Evolutionary conservation across 1,140 invertebrate genomes (phyloP), one percentile per base, ranked within the genome.

Genomic region (Diorhabda sublineata): DNA sequence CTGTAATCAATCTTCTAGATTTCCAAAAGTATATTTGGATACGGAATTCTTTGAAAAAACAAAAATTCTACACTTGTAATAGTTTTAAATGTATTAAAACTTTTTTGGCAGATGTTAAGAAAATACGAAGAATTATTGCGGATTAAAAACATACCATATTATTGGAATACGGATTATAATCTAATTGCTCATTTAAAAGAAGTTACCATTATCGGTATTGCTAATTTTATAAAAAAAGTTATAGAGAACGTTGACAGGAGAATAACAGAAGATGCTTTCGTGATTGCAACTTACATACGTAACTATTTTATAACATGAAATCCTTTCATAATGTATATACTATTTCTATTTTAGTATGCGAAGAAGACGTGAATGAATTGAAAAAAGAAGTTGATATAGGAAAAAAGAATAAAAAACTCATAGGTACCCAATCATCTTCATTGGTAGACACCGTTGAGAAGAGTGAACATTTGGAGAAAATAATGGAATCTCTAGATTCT

Each of bases 121-220:
- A 80, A 80, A 4, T 77, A 84, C 2, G 72, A 79, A 56, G 66
- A 79, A 3, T 79, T 79, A 2, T 69, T 84, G 3, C 59, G 72
- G 42, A 68, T 75, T 0, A 77, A 80, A n/a, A 74, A 77, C 4
- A 83, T 85, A 43, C 79, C 77, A 2, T 85, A 83, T 69, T 85
- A 80, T 68, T 85, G 84, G 84, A 80, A 84, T 67, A 45, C 75
- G 42, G 70, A 78, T 0, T 78, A 82, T 64, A 85, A 85, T 74
- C 73, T 85, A 41, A 73, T 76, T 45, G 71, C 11, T 1, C 42
- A 69, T 45, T 4, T 75, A 41, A 71, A 72, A 52, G 41, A 60
- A n/a, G 5, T 26, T 6, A 71, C 68, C 5, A 62, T 63, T 61
- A 52, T 11, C 3, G 64, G 41, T 47, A 62, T 72, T 42, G 68